Base-by-base conservation (phyloP, 2,797 vertebrate genomes). In the Falco cherrug region DNA sequence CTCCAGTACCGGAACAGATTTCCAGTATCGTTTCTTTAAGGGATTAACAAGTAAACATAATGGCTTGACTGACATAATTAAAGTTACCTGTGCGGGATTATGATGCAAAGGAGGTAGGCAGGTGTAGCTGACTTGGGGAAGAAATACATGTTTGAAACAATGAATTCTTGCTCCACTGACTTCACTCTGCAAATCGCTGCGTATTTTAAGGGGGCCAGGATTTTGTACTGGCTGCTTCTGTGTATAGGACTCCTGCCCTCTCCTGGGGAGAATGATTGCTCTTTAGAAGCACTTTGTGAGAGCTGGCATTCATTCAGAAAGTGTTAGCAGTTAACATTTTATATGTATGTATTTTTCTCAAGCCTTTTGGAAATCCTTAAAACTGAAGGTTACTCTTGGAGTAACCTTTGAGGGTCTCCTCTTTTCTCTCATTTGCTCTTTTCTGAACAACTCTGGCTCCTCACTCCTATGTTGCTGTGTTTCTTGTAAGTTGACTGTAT, bases 141-240 rank as follows among this genome's bases (percentile, higher is more conserved):
- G 51, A 75, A 78, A 15, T 4, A 5, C 1, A 1, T n/a, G 18
- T 37, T 61, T 59, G 45, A n/a, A 84, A 31, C 17, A 8, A 21
- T 10, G 45, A 14, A 3, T 28, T 59, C 53, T 53, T 41, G 5
- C 50, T 29, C 24, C 35, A 18, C 39, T 83, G 75, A 4, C 43
- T 74, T 74, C 45, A 14, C 31, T 59, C 6, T 3, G 17, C 28
- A 45, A 51, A 16, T 9, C n/a, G 29, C 45, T 45, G 28, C 0
- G 1, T 26, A 0, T 79, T 56, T 47, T 43, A 48, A 1, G 4
- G 0, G 0, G 31, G 50, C 43, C 21, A 6, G 79, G 54, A 13
- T 50, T 77, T 68, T 51, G 28, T 33, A 5, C 39, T 14, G 45
- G 35, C 39, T 41, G 16, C 43, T 84, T n/a, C 69, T 73, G 29